A percentile compares a stretch with the other conserved stretches of the same genome.
These are phyloP conservation scores for Cairina moschata DNA, from an alignment of 2,113 vertebrate species.

Conservation along the genomic window DNA sequence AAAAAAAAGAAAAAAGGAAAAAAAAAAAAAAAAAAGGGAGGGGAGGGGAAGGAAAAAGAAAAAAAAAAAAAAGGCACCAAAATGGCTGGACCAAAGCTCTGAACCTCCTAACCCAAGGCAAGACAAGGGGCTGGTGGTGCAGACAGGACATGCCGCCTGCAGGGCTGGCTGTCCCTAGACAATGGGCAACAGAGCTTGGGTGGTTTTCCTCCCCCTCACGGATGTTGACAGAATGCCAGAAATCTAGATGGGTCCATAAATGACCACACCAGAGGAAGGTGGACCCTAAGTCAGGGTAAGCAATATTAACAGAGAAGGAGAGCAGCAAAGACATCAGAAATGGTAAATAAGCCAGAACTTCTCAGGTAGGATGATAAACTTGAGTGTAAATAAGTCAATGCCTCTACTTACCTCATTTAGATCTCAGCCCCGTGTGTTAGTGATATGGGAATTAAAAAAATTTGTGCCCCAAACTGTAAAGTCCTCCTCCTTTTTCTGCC, in stretches of 20 bases:
- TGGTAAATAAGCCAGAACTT: neutral
- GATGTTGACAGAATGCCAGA: neutral
- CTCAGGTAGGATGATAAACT: neutral
- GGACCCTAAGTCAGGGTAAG: neutral
- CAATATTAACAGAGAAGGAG: neutral
- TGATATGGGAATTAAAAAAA: neutral
- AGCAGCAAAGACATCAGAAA: neutral
- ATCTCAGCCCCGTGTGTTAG: neutral
- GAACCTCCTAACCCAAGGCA: neutral
- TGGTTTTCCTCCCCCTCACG: neutral
- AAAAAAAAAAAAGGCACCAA: neutral
- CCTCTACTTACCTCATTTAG: neutral
- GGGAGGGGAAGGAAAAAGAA: no score
- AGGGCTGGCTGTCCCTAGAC: no score
- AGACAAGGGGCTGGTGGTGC: neutral
- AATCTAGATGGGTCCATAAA: neutral
- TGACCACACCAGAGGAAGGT: neutral
- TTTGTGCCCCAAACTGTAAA: fast-evolving
- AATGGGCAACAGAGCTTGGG: neutral
- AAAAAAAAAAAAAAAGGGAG: no score
- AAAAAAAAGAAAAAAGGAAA: neutral
- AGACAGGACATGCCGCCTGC: no score
- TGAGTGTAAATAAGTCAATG: neutral
- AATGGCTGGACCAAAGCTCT: neutral
- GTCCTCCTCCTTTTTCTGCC: neutral